Conservation (phyloP, 1,140 invertebrate genomes). For the Pseudachorutes palmiensis region DNA sequence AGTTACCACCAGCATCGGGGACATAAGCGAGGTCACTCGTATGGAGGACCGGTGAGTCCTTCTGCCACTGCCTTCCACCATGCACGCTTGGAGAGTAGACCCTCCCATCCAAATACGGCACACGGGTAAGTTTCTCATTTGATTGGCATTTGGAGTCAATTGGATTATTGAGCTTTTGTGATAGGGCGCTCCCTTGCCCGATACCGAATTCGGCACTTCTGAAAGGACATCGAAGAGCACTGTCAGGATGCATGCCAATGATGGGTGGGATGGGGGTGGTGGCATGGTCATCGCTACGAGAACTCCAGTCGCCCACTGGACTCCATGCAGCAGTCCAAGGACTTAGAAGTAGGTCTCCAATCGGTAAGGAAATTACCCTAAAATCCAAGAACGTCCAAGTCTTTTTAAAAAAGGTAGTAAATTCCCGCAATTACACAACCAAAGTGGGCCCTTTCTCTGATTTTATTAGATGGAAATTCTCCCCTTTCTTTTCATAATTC, state of each 20-base stretch:
- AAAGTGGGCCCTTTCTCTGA: too few species aligned
- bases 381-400: not conserved
- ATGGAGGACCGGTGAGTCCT: conserved; percentile 30
- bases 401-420: not conserved
- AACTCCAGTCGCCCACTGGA: conserved; percentile 23
- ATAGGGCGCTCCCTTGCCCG: conserved; percentile 17
- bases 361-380: conserved; percentile 25
- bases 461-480: too few species aligned
- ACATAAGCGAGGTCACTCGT: conserved; percentile 36
- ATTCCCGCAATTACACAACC: too few species aligned
- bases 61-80: conserved; percentile 28
- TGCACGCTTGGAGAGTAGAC: conserved; percentile 29
- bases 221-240: conserved; percentile 35
- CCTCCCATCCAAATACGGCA: conserved; percentile 36
- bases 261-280: conserved; percentile 36
- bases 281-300: conserved; percentile 36
- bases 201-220: conserved; percentile 28
- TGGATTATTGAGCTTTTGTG: too few species aligned
- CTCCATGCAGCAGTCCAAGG: conserved; percentile 5
- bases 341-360: conserved; percentile 29
- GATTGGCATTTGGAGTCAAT: not conserved
- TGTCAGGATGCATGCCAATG: conserved; percentile 38
- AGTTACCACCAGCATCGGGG: conserved; percentile 30
- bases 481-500: too few species aligned
- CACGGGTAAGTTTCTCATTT: conserved; percentile 20